A percentile compares a stretch with the other conserved stretches of the same genome.
Evolutionary conservation across 2,113 vertebrate genomes (phyloP).

Genomic region (Rhombomys opimus): DNA sequence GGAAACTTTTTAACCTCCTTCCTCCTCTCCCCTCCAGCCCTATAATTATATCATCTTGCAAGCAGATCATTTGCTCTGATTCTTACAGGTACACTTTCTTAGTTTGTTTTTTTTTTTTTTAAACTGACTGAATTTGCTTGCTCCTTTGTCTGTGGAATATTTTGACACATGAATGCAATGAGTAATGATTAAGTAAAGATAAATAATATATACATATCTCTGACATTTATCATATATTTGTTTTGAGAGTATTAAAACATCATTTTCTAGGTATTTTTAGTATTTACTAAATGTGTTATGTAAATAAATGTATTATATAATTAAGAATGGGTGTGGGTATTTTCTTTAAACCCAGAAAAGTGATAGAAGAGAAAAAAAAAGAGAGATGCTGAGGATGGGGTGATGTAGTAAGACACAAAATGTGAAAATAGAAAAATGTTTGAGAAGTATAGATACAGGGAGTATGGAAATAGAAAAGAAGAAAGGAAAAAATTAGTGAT

Average conservation of each 20-base stretch:
- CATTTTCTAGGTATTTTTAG: background rate
- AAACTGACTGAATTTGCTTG: background rate
- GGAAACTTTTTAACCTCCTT: background rate
- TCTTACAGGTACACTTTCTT: background rate
- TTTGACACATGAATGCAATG: background rate
- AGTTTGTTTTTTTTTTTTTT: too few relatives aligned
- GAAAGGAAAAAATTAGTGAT: background rate
- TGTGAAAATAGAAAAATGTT: background rate
- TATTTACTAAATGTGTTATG: background rate
- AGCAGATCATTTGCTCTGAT: background rate
- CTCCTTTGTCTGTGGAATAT: background rate
- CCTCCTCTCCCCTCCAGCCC: background rate
- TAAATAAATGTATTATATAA: background rate
- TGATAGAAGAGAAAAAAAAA: background rate
- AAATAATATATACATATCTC: background rate
- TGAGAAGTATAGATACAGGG: background rate
- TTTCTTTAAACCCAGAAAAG: background rate
- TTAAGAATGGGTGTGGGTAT: background rate
- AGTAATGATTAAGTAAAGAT: background rate
- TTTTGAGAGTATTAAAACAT: background rate
- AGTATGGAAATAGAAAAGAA: background rate
- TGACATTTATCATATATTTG: background rate
- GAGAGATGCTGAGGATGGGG: background rate
- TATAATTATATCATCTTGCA: background rate
- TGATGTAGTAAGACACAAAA: background rate